Conservation (phyloP, 2,113 vertebrate species). For the Pollachius pollachius region DNA sequence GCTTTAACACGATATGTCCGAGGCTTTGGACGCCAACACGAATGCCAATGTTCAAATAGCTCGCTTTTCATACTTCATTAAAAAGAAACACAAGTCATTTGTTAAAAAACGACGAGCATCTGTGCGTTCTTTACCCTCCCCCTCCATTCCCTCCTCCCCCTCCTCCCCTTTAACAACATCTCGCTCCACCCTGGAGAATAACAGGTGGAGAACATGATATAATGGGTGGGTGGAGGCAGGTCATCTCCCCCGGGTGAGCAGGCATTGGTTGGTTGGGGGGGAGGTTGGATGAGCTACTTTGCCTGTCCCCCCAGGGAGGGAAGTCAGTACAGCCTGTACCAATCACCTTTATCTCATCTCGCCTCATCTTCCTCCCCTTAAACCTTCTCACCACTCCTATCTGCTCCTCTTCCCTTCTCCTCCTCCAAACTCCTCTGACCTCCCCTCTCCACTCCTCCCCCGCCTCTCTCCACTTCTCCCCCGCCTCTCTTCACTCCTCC, state of each 20-base stretch:
- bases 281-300: constrained; percentile 38
- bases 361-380: too few species aligned
- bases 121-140: background rate
- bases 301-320: constrained; percentile 38
- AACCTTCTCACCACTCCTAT: too few species aligned
- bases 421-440: background rate
- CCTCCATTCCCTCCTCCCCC: too few species aligned
- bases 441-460: too few species aligned
- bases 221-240: constrained; percentile 3
- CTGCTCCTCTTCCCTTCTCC: background rate
- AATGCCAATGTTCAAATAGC: too few species aligned
- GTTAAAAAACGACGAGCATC: constrained; percentile 4
- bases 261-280: background rate
- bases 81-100: too few species aligned
- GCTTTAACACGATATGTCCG: too few species aligned
- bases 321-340: constrained; percentile 44
- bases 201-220: constrained; percentile 14
- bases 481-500: too few species aligned
- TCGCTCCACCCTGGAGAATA: constrained; percentile 1
- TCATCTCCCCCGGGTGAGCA: constrained; percentile 35
- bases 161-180: background rate
- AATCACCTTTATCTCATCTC: constrained; percentile 19
- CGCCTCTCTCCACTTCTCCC: too few species aligned
- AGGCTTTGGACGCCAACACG: too few species aligned
- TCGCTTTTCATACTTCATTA: too few species aligned